Conservation (phyloP, 2,797 vertebrate genomes). For the Loris lydekkerianus region DNA sequence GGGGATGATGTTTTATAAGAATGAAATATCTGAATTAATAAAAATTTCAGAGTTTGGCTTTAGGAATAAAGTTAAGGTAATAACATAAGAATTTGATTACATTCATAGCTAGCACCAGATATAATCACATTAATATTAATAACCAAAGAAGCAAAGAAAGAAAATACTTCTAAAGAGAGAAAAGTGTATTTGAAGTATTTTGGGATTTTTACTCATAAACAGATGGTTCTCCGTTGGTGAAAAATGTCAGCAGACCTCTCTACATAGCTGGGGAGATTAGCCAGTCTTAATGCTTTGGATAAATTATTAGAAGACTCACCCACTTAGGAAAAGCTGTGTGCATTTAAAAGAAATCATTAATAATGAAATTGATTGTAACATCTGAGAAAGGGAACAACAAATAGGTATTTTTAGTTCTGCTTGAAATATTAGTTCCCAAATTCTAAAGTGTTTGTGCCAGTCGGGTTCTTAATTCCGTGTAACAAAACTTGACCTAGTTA, state of each 20-base stretch:
- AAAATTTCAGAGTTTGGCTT: conserved; percentile 34
- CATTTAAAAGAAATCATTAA: conserved; percentile 62
- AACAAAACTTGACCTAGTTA: conserved; percentile 4
- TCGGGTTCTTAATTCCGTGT: not conserved
- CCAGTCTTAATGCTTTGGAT: conserved; percentile 41
- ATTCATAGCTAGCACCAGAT: conserved; percentile 23
- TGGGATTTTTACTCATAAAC: not conserved
- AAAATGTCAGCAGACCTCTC: not conserved
- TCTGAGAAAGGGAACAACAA: conserved; percentile 52
- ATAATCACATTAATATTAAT: conserved; percentile 9
- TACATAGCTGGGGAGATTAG: not conserved
- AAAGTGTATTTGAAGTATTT: conserved; percentile 6
- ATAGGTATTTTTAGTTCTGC: not conserved
- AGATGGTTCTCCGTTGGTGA: not conserved
- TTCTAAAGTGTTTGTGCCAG: not conserved
- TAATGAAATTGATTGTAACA: conserved; percentile 35
- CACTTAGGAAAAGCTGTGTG: conserved; percentile 11
- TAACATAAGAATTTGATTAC: conserved; percentile 37
- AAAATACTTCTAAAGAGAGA: conserved; percentile 29
- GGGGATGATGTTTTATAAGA: conserved; percentile 2
- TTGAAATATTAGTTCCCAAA: conserved; percentile 29
- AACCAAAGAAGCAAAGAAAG: conserved; percentile 38
- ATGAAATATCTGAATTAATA: conserved; percentile 26
- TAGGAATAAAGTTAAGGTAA: conserved; percentile 53
- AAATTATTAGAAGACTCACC: conserved; percentile 54